Evolutionary conservation across 2,797 vertebrate species (phyloP).

Genomic region (Glyptemys insculpta): DNA sequence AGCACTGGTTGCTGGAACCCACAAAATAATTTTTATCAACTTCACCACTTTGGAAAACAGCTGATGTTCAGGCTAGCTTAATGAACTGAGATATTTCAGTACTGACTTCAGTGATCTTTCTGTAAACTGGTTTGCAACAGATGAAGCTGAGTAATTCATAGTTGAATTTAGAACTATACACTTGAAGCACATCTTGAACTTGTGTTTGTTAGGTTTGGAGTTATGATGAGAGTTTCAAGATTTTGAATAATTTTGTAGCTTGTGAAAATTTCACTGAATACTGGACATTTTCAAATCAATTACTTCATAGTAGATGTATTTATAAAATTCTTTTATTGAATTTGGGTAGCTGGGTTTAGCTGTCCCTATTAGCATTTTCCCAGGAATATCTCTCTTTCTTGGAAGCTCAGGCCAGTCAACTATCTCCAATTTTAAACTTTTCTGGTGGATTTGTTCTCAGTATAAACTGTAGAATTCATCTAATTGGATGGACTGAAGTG

Average conservation of each 20-base stretch:
- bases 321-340: constrained; percentile 1
- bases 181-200: neutral
- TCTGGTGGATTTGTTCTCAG: neutral
- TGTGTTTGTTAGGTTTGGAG: neutral
- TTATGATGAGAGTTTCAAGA: neutral
- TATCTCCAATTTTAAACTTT: neutral
- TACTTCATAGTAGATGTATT: neutral
- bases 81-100: neutral
- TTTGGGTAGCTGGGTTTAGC: neutral
- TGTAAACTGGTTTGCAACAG: constrained; percentile 15
- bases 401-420: neutral
- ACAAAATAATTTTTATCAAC: constrained; percentile 26
- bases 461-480: neutral
- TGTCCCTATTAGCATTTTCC: neutral
- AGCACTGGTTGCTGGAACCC: neutral
- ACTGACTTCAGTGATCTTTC: neutral
- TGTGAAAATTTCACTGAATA: neutral
- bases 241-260: neutral
- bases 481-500: neutral
- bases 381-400: neutral
- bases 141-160: neutral
- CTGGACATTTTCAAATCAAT: neutral
- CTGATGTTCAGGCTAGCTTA: neutral
- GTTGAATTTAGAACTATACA: neutral
- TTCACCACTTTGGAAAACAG: neutral